phyloP scores from a whole-genome alignment of 2,113 vertebrate genomes.

The Machaerirhynchus nigripectus region DNA sequence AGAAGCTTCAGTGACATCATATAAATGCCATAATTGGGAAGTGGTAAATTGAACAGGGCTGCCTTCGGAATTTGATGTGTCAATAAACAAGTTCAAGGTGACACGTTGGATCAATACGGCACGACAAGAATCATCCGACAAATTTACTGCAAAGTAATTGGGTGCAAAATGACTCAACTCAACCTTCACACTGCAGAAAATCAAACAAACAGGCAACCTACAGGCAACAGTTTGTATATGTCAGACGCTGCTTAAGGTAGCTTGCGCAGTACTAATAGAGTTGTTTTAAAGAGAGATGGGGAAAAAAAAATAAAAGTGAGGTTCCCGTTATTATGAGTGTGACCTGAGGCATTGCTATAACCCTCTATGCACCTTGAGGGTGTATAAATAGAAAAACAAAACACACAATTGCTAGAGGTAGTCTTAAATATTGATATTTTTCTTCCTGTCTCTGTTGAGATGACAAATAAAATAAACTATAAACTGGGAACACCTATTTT shows the following conservation, averaged over 20 bases:
- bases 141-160: conserved; percentile 98
- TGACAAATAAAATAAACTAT: conserved; percentile 41
- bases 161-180: conserved; percentile 93
- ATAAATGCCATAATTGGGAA: conserved; percentile 99
- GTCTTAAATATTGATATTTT: conserved; percentile 69
- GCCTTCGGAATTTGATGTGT: conserved; percentile 92
- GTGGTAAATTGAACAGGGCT: conserved; percentile 90
- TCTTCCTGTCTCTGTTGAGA: conserved; percentile 48
- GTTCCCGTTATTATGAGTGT: not conserved
- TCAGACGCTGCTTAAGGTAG: conserved; percentile 74
- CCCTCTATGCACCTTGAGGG: conserved; percentile 10
- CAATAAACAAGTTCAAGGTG: conserved; percentile 99
- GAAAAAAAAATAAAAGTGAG: not conserved
- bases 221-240: conserved; percentile 77
- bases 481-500: not conserved
- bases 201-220: conserved; percentile 75
- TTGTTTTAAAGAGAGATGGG: conserved; percentile 37
- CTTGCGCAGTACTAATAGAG: conserved; percentile 74
- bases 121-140: conserved; percentile 97
- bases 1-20: conserved; percentile 92
- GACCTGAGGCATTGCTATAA: conserved; percentile 37
- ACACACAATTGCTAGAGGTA: not conserved
- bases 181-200: conserved; percentile 85
- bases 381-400: conserved; percentile 35
- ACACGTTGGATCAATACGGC: conserved; percentile 94